Percentiles rank a stretch among this genome's conserved stretches.
Conservation (phyloP, 1,140 invertebrate genomes). For the Pseudomyrmex dendroicus region DNA sequence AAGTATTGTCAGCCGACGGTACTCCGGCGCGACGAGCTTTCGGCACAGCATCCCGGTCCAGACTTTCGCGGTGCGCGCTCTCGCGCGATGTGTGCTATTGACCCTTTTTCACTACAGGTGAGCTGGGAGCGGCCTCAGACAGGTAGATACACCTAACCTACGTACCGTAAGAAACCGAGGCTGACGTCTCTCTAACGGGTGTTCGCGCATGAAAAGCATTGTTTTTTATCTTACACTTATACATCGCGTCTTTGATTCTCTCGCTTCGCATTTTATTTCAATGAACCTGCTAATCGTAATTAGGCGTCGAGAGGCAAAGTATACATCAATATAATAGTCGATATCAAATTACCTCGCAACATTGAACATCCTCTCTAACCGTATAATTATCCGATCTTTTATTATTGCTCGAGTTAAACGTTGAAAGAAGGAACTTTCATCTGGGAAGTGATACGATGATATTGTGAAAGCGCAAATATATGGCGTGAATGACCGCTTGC, state of each 20-base stretch:
- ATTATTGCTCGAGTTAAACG: not conserved
- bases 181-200: slow-evolving; percentile 66
- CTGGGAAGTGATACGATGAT: not conserved
- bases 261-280: slow-evolving; percentile 24
- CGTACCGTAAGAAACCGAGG: slow-evolving; percentile 71
- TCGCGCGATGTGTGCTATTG: slow-evolving; percentile 75
- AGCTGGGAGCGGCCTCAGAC: slow-evolving; percentile 75
- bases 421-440: slow-evolving; percentile 3
- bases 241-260: not conserved
- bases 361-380: not conserved
- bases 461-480: slow-evolving; percentile 1
- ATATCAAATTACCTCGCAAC: not conserved
- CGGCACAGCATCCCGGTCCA: slow-evolving; percentile 65
- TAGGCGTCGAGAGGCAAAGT: not conserved
- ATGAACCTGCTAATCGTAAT: slow-evolving; percentile 42
- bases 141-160: slow-evolving; percentile 78
- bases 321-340: not conserved
- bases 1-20: slow-evolving; percentile 59
- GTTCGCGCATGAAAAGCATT: slow-evolving; percentile 40
- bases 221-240: slow-evolving; percentile 20
- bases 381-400: not conserved
- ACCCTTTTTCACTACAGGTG: slow-evolving; percentile 79
- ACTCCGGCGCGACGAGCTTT: slow-evolving; percentile 4
- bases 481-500: not conserved
- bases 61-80: slow-evolving; percentile 66